Base-by-base conservation (phyloP, 1,140 invertebrate genomes). In the Diorhabda elongata region DNA sequence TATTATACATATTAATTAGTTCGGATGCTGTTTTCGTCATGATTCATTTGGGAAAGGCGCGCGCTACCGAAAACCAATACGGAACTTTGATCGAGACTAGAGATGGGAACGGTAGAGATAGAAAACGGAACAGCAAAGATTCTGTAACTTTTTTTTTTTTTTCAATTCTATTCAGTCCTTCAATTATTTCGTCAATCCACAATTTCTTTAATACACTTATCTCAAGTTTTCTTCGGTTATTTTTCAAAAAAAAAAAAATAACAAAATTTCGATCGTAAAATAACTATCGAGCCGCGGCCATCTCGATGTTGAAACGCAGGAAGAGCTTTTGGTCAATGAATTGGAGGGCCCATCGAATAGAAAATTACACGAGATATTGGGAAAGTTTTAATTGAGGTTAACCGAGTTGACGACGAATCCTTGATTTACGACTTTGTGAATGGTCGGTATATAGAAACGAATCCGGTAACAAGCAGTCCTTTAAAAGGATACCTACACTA, bases 381-480 rank as follows among this genome's bases (percentile, higher is more conserved):
- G 7, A 65, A 65, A 65, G 64, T 65, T 65, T 65, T 65, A 65
- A 65, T 65, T 65, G 64, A 42, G 56, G 52, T 58, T 65, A 65
- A 65, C 44, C 52, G 64, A 44, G 44, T 65, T 45, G 64, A 58
- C 64, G 64, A 65, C 64, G 64, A 65, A 65, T 65, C 64, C 47
- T 58, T 65, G 64, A 65, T 57, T 65, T 65, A 65, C 52, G 64
- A 43, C 41, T 42, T 42, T 56, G 45, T 56, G 64, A 65, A 58
- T 65, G 9, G 42, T 42, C 11, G 64, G 44, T 65, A 58, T 8
- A 52, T 52, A 3, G 6, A 8, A n/a, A n/a, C n/a, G 58, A 9
- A 62, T 11, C 43, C 6, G 44, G 44, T 60, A 26, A 26, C 6
- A n/a, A 6, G 47, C 47, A n/a, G 47, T 52, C 47, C 47, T n/a